phyloP scores from a whole-genome alignment of 1,140 invertebrate genomes.

The Agrilus planipennis region DNA sequence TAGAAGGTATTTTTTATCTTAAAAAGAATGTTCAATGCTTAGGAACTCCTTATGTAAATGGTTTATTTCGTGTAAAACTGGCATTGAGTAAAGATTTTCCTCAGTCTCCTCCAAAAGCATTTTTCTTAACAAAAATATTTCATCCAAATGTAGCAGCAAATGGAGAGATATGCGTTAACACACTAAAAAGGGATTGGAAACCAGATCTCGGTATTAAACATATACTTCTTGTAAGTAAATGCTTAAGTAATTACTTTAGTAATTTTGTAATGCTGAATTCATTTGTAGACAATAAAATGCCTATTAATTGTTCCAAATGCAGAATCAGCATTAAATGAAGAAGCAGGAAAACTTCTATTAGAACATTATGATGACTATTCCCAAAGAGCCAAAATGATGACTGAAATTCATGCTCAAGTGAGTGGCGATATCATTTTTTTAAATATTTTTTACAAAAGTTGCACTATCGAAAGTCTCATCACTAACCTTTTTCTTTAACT shows the following conservation, averaged over 20 bases:
- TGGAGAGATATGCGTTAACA: constrained; percentile 97
- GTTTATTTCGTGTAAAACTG: constrained; percentile 80
- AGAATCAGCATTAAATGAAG: constrained; percentile 88
- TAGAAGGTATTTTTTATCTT: no score
- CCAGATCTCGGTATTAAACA: constrained; percentile 92
- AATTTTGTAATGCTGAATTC: no score
- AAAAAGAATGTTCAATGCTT: no score
- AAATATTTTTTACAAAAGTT: no score
- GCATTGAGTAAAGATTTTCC: constrained; percentile 90
- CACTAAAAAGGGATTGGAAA: constrained; percentile 95
- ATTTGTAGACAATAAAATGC: constrained; percentile 76
- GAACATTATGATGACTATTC: constrained; percentile 89
- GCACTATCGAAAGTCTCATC: no score
- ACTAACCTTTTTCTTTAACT: constrained; percentile 44
- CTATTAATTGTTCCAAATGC: constrained; percentile 88
- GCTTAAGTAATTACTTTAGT: constrained; percentile 4
- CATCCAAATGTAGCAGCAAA: constrained; percentile 91
- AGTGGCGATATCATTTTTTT: no score
- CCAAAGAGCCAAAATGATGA: constrained; percentile 83
- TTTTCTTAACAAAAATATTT: constrained; percentile 94
- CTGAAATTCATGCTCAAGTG: constrained; percentile 86
- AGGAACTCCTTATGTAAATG: constrained; percentile 75
- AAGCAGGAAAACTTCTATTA: constrained; percentile 81
- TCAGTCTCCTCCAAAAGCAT: constrained; percentile 83
- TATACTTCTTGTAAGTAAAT: constrained; percentile 66